These are phyloP conservation scores for Lepidurus packardi DNA, from an alignment of 1,140 invertebrate genomes.

Conservation along the genomic window DNA sequence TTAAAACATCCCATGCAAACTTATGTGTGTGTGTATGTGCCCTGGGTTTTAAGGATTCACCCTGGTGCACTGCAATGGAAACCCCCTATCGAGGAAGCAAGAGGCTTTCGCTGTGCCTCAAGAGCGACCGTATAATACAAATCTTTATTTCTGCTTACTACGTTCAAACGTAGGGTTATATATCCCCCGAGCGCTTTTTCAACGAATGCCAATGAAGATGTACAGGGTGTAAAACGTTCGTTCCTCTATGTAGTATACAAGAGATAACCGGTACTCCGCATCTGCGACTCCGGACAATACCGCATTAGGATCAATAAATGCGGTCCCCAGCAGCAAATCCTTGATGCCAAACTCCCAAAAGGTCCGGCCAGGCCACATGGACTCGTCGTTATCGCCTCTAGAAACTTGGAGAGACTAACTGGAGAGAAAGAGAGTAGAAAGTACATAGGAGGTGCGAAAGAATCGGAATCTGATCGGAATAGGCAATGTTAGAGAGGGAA, in stretches of 20 bases:
- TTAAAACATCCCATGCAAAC: slow-evolving; percentile 10
- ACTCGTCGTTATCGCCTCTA: not conserved
- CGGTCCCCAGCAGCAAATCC: not conserved
- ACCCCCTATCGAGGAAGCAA: not conserved
- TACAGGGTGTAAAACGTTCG: not conserved
- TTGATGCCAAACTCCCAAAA: not conserved
- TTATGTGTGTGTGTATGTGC: not conserved
- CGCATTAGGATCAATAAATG: slow-evolving; percentile 19
- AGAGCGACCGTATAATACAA: not conserved
- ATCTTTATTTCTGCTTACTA: not conserved
- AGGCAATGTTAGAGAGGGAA: not conserved
- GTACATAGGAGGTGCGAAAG: not conserved
- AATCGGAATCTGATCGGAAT: not conserved
- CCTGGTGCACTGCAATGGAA: slow-evolving; percentile 17
- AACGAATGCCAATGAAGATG: not conserved
- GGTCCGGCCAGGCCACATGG: not conserved
- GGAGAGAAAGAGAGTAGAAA: not conserved
- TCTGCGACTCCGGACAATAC: slow-evolving; percentile 12
- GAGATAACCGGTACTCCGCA: slow-evolving; percentile 17
- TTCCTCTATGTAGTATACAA: not conserved
- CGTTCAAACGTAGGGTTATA: not conserved
- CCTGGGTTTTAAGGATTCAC: not conserved
- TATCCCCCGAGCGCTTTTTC: not conserved
- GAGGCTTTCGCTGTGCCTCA: not conserved
- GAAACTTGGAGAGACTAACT: no score